These are phyloP conservation scores for Coranthus polyacanthus DNA, from an alignment of 2,797 vertebrate genomes.

Conservation along the genomic window DNA sequence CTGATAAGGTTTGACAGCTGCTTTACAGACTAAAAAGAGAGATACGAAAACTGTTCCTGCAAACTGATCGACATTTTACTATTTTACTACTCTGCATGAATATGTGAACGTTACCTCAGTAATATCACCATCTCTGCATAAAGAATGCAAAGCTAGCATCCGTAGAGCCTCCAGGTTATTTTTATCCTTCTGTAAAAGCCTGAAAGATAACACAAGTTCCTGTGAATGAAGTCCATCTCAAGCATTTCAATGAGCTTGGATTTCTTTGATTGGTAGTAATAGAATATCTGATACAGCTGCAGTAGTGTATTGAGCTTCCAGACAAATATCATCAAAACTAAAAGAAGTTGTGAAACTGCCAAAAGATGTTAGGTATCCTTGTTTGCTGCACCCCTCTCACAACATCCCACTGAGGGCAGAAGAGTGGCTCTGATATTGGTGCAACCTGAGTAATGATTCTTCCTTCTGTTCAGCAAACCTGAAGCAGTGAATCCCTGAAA, in stretches of 20 bases:
- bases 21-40: slow-evolving; percentile 84
- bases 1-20: slow-evolving; percentile 89
- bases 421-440: slow-evolving; percentile 12
- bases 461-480: slow-evolving; percentile 46
- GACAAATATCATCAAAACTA: slow-evolving; percentile 55
- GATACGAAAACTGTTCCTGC: slow-evolving; percentile 37
- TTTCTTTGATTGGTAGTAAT: slow-evolving; percentile 59
- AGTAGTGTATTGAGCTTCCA: slow-evolving; percentile 36
- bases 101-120: slow-evolving; percentile 84
- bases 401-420: slow-evolving; percentile 28
- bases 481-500: slow-evolving; percentile 46
- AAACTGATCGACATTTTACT: slow-evolving; percentile 16
- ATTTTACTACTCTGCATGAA: background rate
- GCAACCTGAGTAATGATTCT: slow-evolving; percentile 49
- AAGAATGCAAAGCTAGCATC: slow-evolving; percentile 90
- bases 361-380: slow-evolving; percentile 35
- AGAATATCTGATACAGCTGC: slow-evolving; percentile 53
- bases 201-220: slow-evolving; percentile 73
- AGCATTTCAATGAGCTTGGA: slow-evolving; percentile 53
- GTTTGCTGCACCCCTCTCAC: slow-evolving; percentile 18
- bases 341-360: slow-evolving; percentile 28
- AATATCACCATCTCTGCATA: slow-evolving; percentile 92
- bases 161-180: slow-evolving; percentile 92
- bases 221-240: slow-evolving; percentile 54
- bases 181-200: slow-evolving; percentile 92